Evolutionary conservation across 1,140 invertebrate species (phyloP), one percentile per base, ranked within the genome.

Genomic region (Nylanderia fulva): DNA sequence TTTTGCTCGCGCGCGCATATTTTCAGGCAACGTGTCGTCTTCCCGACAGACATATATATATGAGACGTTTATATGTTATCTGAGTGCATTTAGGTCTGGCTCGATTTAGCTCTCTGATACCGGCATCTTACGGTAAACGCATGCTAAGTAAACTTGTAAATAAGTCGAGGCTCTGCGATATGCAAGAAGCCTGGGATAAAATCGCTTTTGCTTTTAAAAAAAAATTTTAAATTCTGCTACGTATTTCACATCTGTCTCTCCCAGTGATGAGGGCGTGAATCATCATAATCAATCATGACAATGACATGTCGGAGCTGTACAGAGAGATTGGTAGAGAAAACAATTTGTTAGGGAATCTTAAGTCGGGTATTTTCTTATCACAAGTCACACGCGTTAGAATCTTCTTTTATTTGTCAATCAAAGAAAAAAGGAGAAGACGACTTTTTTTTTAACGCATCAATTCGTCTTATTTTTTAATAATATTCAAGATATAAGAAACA

Each of bases 11-110:
- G 36, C 66, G 64, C 66, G 27, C 39, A 33, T 45, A 58, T 80
- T 71, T 80, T 71, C 64, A 71, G 42, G 13, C 42, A 36, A 52
- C 29, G 42, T 52, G 42, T 68, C 64, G 48, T 74, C 15, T 48
- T n/a, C 48, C 24, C 63, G 60, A 48, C 29, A 68, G 71, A 84
- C 36, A 56, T 33, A 56, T 69, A 56, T 33, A 56, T 69, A 85
- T 21, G 72, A 88, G 71, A 86, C 85, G 60, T 85, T 88, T 86
- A 88, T 85, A 60, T 74, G 72, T 86, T 88, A 88, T 88, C 77
- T 68, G 42, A 39, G 8, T 33, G 45, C 54, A 76, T 74, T 86
- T 88, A 66, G 61, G 48, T 64, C 63, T 39, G 29, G 48, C 48
- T 79, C 36, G 54, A 72, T 74, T 88, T 77, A 56, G 61, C 42